Conservation (phyloP, 2,888 invertebrate species). For the Dicycla oo region DNA sequence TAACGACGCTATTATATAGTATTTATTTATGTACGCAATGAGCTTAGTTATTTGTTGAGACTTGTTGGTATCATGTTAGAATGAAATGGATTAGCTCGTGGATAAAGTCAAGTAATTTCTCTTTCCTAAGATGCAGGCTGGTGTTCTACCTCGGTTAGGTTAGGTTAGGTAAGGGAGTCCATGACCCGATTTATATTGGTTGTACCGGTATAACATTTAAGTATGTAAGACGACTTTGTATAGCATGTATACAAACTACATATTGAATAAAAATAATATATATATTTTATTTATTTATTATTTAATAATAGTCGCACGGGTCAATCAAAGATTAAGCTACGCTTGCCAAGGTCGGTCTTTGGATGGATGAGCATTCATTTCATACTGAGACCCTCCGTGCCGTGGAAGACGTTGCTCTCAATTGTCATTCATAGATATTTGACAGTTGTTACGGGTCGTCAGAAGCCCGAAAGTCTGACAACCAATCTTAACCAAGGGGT, state of each 20-base stretch:
- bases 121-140: too few species aligned
- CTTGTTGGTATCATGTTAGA: background rate
- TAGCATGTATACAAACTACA: too few species aligned
- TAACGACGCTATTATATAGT: conserved; percentile 13
- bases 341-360: background rate
- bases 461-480: background rate
- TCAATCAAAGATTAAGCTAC: background rate
- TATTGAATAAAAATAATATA: too few species aligned
- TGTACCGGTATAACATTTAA: too few species aligned
- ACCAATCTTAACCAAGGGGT: background rate
- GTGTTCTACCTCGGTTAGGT: too few species aligned
- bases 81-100: background rate
- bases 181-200: too few species aligned
- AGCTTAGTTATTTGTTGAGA: background rate
- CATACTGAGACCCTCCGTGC: background rate
- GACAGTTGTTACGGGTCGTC: background rate
- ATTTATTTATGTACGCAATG: conserved; percentile 16
- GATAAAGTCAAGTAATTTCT: too few species aligned
- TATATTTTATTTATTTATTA: too few species aligned
- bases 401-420: too few species aligned
- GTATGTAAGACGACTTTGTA: too few species aligned
- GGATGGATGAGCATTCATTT: background rate
- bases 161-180: too few species aligned
- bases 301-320: too few species aligned
- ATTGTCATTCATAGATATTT: background rate